Conservation (phyloP, 2,113 vertebrate genomes). For the Megaceryle maxima region DNA sequence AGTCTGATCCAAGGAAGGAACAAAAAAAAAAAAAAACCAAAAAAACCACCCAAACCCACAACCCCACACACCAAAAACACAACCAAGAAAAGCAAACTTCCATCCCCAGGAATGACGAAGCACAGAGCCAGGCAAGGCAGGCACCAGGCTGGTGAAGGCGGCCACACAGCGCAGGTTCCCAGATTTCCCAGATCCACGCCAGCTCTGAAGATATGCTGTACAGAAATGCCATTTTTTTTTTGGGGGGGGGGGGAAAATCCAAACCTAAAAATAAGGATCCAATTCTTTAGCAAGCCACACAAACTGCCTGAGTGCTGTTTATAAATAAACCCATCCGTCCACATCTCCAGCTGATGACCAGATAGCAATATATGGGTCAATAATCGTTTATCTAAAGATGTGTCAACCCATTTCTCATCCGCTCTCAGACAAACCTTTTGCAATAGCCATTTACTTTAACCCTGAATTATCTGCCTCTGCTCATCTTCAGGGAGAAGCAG, state of each 20-base stretch:
- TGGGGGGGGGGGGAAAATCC: not conserved
- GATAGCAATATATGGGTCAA: not conserved
- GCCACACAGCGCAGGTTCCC: not conserved
- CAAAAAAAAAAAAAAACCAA: too few relatives aligned
- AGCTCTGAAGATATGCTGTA: not conserved
- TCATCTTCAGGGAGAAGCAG: not conserved
- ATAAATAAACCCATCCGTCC: fast-evolving
- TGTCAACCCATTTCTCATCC: not conserved
- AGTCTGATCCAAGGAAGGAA: not conserved
- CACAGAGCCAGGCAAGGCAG: not conserved
- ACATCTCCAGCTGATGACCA: not conserved
- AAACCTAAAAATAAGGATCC: not conserved
- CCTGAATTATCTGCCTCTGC: slow-evolving; percentile 35
- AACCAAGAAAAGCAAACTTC: not conserved
- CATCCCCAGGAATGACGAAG: slow-evolving; percentile 28
- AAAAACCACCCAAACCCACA: too few relatives aligned
- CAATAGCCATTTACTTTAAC: slow-evolving; percentile 49
- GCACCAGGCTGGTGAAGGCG: not conserved
- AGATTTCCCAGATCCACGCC: not conserved
- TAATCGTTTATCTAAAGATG: not conserved
- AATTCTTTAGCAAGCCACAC: not conserved
- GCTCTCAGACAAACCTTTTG: not conserved
- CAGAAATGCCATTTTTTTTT: not conserved
- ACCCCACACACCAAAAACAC: not conserved
- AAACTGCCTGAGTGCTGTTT: not conserved